These are phyloP conservation scores for Albula goreensis DNA, from an alignment of 2,113 vertebrate genomes.

Conservation along the genomic window DNA sequence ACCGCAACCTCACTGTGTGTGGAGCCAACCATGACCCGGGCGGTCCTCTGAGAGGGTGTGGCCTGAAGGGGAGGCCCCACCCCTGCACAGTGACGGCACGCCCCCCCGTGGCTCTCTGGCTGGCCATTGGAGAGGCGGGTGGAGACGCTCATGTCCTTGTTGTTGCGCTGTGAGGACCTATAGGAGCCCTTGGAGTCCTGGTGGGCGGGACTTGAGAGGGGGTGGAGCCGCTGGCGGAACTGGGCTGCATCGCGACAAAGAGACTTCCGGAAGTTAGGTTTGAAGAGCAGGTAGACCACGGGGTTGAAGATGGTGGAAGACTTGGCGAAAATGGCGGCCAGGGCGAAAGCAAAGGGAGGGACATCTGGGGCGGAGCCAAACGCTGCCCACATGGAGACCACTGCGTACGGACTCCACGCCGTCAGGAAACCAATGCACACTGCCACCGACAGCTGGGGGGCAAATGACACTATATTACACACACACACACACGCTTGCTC, in stretches of 20 bases:
- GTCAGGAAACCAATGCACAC: slow-evolving; percentile 70
- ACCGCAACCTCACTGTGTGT: slow-evolving; percentile 37
- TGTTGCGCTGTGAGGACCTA: slow-evolving; percentile 23
- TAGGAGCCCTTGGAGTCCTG: neutral
- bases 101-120: slow-evolving; percentile 28
- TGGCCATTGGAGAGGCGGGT: slow-evolving; percentile 37
- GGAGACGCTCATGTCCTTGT: slow-evolving; percentile 36
- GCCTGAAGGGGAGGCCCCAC: neutral
- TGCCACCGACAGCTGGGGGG: slow-evolving; percentile 58
- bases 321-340: slow-evolving; percentile 65
- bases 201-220: slow-evolving; percentile 24
- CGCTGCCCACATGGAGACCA: slow-evolving; percentile 62
- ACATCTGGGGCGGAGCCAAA: slow-evolving; percentile 50
- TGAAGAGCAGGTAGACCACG: slow-evolving; percentile 65
- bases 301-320: slow-evolving; percentile 73
- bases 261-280: slow-evolving; percentile 68
- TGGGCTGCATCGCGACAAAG: slow-evolving; percentile 39
- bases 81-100: slow-evolving; percentile 33
- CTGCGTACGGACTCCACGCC: slow-evolving; percentile 70
- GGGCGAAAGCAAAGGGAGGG: slow-evolving; percentile 60
- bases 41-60: slow-evolving; percentile 28
- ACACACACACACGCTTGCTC: slow-evolving; percentile 18
- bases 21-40: slow-evolving; percentile 29
- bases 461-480: slow-evolving; percentile 5
- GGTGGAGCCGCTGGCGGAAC: slow-evolving; percentile 22